Percentiles rank a stretch among this genome's conserved stretches.
Conservation (phyloP, 2,113 vertebrate species). For the Myotis lucifugus region DNA sequence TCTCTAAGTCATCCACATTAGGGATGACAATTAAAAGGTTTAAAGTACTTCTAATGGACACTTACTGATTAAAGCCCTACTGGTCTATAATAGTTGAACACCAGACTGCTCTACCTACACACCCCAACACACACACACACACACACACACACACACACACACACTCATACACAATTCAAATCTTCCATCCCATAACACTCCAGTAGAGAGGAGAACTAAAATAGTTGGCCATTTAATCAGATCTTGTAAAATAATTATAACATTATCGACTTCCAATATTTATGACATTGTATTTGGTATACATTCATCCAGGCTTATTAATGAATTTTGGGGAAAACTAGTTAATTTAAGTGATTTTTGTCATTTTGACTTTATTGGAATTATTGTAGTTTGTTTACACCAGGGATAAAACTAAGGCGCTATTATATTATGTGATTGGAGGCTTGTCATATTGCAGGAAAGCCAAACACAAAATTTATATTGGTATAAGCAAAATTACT, state of each 20-base stretch:
- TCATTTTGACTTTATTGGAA: conserved; percentile 75
- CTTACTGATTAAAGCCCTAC: background rate
- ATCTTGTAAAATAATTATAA: conserved; percentile 79
- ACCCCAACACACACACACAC: background rate
- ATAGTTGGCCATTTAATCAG: conserved; percentile 69
- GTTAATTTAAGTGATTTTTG: conserved; percentile 75
- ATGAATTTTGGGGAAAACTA: conserved; percentile 60
- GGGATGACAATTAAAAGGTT: background rate
- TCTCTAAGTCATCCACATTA: background rate
- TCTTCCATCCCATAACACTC: background rate
- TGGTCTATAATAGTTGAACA: background rate
- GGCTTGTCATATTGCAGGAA: conserved; percentile 39
- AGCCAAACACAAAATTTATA: conserved; percentile 68
- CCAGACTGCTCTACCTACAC: background rate
- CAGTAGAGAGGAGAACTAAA: conserved; percentile 59
- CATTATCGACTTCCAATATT: conserved; percentile 64
- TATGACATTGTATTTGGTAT: conserved; percentile 64
- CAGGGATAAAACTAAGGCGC: conserved; percentile 50
- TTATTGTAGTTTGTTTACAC: conserved; percentile 70
- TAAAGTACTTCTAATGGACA: background rate
- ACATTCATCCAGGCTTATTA: conserved; percentile 56
- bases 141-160: background rate
- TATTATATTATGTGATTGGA: conserved; percentile 74
- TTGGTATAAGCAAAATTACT: conserved; percentile 67
- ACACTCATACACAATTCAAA: background rate